Evolutionary conservation across 2,113 vertebrate genomes (phyloP), one percentile per base, ranked within the genome.

Genomic region (Anser brachyrhynchus): DNA sequence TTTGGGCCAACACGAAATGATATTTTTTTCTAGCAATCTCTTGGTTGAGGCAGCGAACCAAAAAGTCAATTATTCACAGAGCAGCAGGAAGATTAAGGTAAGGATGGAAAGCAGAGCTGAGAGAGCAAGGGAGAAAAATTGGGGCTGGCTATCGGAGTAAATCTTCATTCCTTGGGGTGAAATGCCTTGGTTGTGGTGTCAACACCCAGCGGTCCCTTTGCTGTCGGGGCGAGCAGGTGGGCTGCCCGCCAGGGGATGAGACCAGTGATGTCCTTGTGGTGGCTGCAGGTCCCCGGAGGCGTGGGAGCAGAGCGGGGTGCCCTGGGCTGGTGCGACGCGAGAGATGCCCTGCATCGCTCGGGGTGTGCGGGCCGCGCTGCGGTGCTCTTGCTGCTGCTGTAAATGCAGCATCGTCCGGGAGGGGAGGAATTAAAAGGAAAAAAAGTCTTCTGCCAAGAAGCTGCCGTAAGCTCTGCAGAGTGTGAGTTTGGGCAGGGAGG

Each of bases 41-140:
- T 97, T 96, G 78, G 78, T 97, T 96, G 93, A 96, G 94, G 92
- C 91, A 95, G 84, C 89, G 94, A 95, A 97, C 94, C 94, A 93
- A 93, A 67, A 90, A 95, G 83, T 77, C 95, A 95, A 44, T 96
- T 96, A 93, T 91, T 91, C 89, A 82, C 84, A 95, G 94, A 86
- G 43, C 88, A 90, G 43, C 92, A 94, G 85, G 73, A 81, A 92
- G 88, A 86, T 95, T 84, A 95, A 96, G 94, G 94, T 94, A 89
- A 90, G 61, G 76, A 88, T 39, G 35, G 85, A 89, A 95, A 96
- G 76, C 73, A 86, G 72, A 93, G 18, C 43, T 37, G 52, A 95
- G 83, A 92, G 91, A 76, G 25, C 7, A 52, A 84, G 78, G 41
- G 75, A 85, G 82, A 92, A 91, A 89, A 93, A 23, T 58, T 84